A percentile compares a stretch with the other conserved stretches of the same genome.
phyloP scores from a whole-genome alignment of 2,113 vertebrate genomes.

The Parotia lawesii region DNA sequence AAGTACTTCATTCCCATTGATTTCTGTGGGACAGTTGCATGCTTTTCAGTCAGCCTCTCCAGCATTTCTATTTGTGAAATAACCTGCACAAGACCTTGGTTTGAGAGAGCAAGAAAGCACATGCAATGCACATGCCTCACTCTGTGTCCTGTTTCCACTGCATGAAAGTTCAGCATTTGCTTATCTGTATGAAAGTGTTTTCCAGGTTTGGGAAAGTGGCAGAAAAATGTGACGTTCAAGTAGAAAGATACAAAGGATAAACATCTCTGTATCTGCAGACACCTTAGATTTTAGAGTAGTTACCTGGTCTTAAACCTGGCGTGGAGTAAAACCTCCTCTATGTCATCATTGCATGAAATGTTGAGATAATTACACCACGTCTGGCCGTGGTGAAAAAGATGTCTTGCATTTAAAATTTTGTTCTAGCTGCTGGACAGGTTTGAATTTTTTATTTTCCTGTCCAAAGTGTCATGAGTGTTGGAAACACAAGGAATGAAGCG shows the following conservation, averaged over 20 bases:
- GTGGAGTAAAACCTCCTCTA: not conserved
- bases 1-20: not conserved
- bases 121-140: accelerated
- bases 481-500: not conserved
- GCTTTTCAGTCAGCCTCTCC: not conserved
- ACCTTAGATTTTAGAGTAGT: not conserved
- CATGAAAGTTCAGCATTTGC: not conserved
- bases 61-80: not conserved
- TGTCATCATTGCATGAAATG: not conserved
- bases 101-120: not conserved
- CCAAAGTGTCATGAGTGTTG: not conserved
- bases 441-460: not conserved
- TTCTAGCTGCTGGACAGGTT: not conserved
- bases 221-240: not conserved
- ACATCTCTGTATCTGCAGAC: not conserved
- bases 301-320: not conserved
- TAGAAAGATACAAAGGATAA: not conserved
- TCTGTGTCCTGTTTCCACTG: not conserved
- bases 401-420: not conserved
- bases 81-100: not conserved
- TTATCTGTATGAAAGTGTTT: not conserved
- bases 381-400: not conserved
- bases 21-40: not conserved
- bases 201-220: not conserved
- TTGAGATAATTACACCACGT: not conserved